These are phyloP conservation scores for Trididemnum clinides DNA, from an alignment of 23 tunicate species.

Conservation along the genomic window DNA sequence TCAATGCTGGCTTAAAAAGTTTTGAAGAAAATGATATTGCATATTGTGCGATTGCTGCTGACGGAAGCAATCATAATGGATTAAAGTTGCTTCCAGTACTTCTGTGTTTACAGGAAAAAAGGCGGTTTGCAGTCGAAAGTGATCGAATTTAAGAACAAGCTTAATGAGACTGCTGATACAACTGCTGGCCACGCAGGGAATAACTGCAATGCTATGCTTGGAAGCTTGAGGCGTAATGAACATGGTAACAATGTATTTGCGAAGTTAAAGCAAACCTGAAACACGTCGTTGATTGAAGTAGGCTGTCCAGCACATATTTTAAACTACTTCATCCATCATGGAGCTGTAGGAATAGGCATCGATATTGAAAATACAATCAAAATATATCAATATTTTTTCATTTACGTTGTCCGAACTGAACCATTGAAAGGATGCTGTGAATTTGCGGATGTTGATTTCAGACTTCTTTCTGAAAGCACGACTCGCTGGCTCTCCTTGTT, in stretches of 20 bases:
- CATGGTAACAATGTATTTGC: too few relatives aligned
- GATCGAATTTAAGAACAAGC: conserved; percentile 28
- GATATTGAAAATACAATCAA: conserved; percentile 16
- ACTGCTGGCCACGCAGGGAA: conserved; percentile 30
- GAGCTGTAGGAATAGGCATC: neutral
- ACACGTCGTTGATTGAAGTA: conserved; percentile 2
- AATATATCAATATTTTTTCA: too few relatives aligned
- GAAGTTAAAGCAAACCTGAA: neutral
- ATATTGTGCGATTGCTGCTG: conserved; percentile 33
- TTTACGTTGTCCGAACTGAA: conserved; percentile 5
- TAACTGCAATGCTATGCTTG: conserved; percentile 7
- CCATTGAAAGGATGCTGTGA: neutral
- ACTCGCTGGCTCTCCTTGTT: too few relatives aligned
- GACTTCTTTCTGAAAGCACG: neutral
- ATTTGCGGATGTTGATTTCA: conserved; percentile 11
- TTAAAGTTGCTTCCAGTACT: conserved; percentile 24
- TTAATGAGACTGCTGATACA: too few relatives aligned
- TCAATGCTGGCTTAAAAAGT: conserved; percentile 27
- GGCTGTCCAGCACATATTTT: conserved; percentile 34
- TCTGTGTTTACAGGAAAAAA: conserved; percentile 28
- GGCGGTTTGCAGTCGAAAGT: neutral
- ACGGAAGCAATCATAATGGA: conserved; percentile 15
- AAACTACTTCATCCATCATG: conserved; percentile 7
- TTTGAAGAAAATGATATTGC: too few relatives aligned
- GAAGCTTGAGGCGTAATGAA: conserved; percentile 32